Base-by-base conservation (phyloP, 35 echinoderm and acorn worm species). In the Apostichopus japonicus region DNA sequence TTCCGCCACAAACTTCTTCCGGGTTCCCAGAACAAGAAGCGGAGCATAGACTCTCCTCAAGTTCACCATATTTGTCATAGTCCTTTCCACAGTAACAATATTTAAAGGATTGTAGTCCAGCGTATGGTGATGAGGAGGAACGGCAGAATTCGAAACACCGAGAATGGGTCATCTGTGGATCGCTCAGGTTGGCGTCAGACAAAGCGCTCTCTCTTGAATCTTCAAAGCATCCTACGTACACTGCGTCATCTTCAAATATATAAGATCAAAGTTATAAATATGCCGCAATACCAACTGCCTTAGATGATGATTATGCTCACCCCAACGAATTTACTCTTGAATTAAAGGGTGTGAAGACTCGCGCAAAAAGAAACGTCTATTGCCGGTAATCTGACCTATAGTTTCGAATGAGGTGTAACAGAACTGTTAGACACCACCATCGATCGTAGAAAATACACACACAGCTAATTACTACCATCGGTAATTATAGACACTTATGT, bases 81-180 rank as follows among this genome's bases (percentile, higher is more conserved):
- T 90, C 21, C 14, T 10, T 24, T 76, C 88, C 88, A 53, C 88
- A 90, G 70, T 76, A 90, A 54, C 88, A 90, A 21, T 90, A 24
- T 24, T 21, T 75, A n/a, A 5, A 23, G 54, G 27, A 10, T 77
- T 90, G 63, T 14, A 90, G 88, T 72, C 88, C 88, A 17, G 88
- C 88, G 51, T 90, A 90, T 15, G 88, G 70, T 21, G 67, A 70
- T 14, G 52, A 11, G 4, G 13, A 63, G 4, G 51, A 27, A 24
- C 70, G 51, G 15, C 88, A 90, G 72, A 4, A 53, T 5, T 44
- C 23, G n/a, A 77, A 73, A 54, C 88, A 90, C 24, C 6, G 67
- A 24, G 65, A 61, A 53, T 73, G 63, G 8, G 88, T 72, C 72
- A 73, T 70, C 15, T 11, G 0, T 4, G 23, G 1, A 54, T 24